Evolutionary conservation across 2,113 vertebrate genomes (phyloP).

Genomic region (Junco hyemalis): DNA sequence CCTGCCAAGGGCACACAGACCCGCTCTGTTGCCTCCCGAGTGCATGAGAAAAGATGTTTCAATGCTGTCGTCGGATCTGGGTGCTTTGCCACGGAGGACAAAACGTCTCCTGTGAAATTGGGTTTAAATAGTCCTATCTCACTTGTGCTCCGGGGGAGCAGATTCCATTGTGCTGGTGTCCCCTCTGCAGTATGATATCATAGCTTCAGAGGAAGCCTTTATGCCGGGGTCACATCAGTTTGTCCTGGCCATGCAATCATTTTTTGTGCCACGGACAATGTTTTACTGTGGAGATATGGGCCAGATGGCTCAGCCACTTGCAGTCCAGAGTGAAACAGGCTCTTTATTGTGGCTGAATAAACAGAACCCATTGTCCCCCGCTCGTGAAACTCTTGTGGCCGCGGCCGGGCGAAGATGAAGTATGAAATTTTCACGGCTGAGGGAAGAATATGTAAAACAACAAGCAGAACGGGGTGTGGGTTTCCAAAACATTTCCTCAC

Average conservation of each 20-base stretch:
- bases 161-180: conserved; percentile 85
- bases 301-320: conserved; percentile 85
- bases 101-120: conserved; percentile 81
- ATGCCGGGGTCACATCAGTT: conserved; percentile 81
- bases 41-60: conserved; percentile 84
- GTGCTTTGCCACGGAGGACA: conserved; percentile 79
- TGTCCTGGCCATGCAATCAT: conserved; percentile 84
- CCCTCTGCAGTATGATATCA: conserved; percentile 83
- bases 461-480: conserved; percentile 34
- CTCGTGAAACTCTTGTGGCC: conserved; percentile 81
- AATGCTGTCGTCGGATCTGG: conserved; percentile 80
- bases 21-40: conserved; percentile 76
- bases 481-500: conserved; percentile 55
- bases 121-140: conserved; percentile 84
- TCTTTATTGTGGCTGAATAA: conserved; percentile 78
- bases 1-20: conserved; percentile 74
- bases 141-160: conserved; percentile 82
- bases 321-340: conserved; percentile 77
- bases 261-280: conserved; percentile 86
- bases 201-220: conserved; percentile 86
- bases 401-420: conserved; percentile 77
- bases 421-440: conserved; percentile 75
- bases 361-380: conserved; percentile 79
- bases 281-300: conserved; percentile 85
- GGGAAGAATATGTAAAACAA: conserved; percentile 70